Conservation (phyloP, 2,113 vertebrate species). For the Leptobrachium ailaonicum region DNA sequence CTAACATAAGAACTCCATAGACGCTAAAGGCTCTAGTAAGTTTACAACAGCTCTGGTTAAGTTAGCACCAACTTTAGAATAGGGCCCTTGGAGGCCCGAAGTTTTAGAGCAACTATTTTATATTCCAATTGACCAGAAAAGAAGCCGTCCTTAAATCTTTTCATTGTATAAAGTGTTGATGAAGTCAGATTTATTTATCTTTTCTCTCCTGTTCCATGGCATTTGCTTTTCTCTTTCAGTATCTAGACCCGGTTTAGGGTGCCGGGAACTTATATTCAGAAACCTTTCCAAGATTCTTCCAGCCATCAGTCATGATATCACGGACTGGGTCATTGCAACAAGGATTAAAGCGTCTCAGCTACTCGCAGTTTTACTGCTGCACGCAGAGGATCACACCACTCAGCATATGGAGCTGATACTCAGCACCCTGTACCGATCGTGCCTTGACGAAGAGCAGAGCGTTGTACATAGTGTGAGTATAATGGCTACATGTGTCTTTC, state of each 20-base stretch:
- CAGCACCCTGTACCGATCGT: slow-evolving; percentile 74
- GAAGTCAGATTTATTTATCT: neutral
- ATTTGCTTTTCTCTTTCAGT: slow-evolving; percentile 36
- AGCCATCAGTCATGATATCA: slow-evolving; percentile 78
- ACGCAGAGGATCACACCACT: slow-evolving; percentile 86
- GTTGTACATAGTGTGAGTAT: slow-evolving; percentile 81
- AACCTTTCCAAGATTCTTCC: slow-evolving; percentile 87
- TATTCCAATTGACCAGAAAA: too few relatives aligned
- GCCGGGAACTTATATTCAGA: slow-evolving; percentile 87
- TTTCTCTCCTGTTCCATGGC: slow-evolving; percentile 55
- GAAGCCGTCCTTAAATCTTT: too few relatives aligned
- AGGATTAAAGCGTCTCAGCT: slow-evolving; percentile 84
- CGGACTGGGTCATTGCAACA: slow-evolving; percentile 86
- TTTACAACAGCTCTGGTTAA: too few relatives aligned
- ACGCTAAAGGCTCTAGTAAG: too few relatives aligned
- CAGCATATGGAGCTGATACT: slow-evolving; percentile 88
- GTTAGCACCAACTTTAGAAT: too few relatives aligned
- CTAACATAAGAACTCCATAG: too few relatives aligned
- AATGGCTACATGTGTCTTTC: neutral
- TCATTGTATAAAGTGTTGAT: too few relatives aligned
- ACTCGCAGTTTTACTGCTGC: slow-evolving; percentile 76
- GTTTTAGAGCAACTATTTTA: too few relatives aligned
- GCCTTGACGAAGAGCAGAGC: slow-evolving; percentile 71
- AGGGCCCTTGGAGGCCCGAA: too few relatives aligned
- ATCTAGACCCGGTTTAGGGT: slow-evolving; percentile 82